Evolutionary conservation across 2,113 vertebrate species (phyloP), one percentile per base, ranked within the genome.

Genomic region (Chaetops frenatus): DNA sequence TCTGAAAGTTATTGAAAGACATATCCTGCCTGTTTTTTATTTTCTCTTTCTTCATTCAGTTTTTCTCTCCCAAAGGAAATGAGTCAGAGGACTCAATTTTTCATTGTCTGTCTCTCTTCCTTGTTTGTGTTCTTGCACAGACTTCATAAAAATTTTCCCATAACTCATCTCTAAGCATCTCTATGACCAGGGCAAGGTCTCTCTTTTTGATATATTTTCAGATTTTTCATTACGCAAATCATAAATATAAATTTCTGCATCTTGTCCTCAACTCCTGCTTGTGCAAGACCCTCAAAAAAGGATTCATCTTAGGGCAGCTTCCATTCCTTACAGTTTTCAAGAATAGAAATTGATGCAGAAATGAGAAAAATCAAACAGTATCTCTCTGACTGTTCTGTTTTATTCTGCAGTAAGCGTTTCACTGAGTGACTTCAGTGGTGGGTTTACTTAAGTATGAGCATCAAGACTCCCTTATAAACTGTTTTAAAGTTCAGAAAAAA

Each of bases 41-140:
- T 84, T 91, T 91, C 74, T 90, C 42, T 86, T 92, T 90, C 40
- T n/a, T 94, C 77, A 87, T 92, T 92, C 81, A 64, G 31, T 54
- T 91, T 87, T 94, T 74, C 31, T 50, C 11, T 92, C 71, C 38
- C 74, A 74, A 81, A 93, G 93, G 92, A 97, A 94, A 92, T 93
- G 87, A 94, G 62, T 92, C 74, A 94, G 85, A 97, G 44, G 15
- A 85, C 27, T 87, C 69, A 79, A 73, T 92, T 82, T 93, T 71
- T 92, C 35, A 65, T 94, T 81, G 29, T 90, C 70, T 71, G 25
- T 81, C 61, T 85, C n/a, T 91, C 70, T 89, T 91, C 62, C 50
- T 95, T 5, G 0, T 92, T 87, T 87, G 28, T 44, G 61, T 70
- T 82, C 78, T 89, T 88, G 47, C 51, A 70, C 15, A 74, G 44